phyloP scores from a whole-genome alignment of 2,797 vertebrate genomes.

The Petrocephalus schoutedeni region DNA sequence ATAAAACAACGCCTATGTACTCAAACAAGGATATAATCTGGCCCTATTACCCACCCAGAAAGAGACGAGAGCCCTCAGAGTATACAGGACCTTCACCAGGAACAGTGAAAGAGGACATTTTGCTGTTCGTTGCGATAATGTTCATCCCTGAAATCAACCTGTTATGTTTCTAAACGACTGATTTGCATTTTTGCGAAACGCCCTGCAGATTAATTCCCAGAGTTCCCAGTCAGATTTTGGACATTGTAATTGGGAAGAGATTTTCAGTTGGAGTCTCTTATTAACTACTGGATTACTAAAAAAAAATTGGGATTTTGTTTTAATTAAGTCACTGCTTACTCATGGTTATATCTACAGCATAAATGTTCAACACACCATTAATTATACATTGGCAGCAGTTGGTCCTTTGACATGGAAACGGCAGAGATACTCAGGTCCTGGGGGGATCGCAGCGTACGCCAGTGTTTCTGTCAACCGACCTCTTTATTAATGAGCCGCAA shows the following conservation, averaged over 20 bases:
- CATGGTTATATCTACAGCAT: background rate
- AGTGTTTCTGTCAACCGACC: background rate
- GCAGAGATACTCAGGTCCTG: background rate
- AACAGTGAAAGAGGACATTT: background rate
- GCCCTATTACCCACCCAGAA: background rate
- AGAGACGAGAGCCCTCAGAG: background rate
- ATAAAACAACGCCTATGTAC: background rate
- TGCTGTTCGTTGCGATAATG: background rate
- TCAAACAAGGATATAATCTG: background rate
- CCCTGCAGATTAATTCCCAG: background rate
- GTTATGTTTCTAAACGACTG: background rate
- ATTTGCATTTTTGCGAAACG: background rate
- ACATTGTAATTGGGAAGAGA: background rate
- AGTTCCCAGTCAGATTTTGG: background rate
- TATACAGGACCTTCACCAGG: background rate
- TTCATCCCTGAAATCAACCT: background rate
- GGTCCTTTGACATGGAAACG: background rate
- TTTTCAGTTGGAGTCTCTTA: background rate
- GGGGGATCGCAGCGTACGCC: background rate
- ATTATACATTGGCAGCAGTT: background rate
- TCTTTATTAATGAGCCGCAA: background rate
- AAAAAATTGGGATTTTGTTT: background rate
- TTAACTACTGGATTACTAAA: background rate
- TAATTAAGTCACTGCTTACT: background rate
- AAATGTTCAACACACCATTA: conserved; percentile 1